Evolutionary conservation across 2,113 vertebrate genomes (phyloP).

Genomic region (Istiophorus platypterus): DNA sequence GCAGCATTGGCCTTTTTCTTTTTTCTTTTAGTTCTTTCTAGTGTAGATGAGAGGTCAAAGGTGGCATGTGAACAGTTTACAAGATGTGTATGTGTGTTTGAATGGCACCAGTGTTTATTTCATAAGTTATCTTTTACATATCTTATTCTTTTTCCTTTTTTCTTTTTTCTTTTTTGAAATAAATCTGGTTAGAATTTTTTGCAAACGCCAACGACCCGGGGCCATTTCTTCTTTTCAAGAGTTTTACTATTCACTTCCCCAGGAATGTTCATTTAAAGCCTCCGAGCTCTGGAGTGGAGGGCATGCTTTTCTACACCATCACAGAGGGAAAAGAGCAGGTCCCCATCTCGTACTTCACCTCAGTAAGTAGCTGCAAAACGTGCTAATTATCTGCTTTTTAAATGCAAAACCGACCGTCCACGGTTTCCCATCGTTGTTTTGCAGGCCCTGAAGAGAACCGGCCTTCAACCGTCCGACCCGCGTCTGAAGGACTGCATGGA

Average conservation of each 20-base stretch:
- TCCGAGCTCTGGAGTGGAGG: conserved; percentile 85
- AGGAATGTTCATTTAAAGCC: conserved; percentile 73
- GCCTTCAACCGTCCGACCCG: conserved; percentile 88
- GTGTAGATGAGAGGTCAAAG: background rate
- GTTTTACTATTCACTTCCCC: conserved; percentile 35
- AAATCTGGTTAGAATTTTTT: background rate
- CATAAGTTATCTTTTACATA: background rate
- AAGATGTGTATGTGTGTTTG: no score
- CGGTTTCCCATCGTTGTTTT: background rate
- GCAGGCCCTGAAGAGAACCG: conserved; percentile 87
- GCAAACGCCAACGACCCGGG: background rate
- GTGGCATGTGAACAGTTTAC: background rate
- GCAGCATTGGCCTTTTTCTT: background rate
- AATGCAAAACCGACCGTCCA: background rate
- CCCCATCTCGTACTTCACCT: conserved; percentile 87
- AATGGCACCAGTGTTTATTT: background rate
- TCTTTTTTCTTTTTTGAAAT: background rate
- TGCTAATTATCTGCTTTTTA: background rate
- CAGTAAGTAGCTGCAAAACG: conserved; percentile 79
- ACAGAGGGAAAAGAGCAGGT: conserved; percentile 88
- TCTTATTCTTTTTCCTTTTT: background rate
- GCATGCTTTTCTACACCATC: conserved; percentile 91
- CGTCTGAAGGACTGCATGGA: conserved; percentile 88
- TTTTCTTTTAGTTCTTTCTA: no score
- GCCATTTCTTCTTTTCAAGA: conserved; percentile 17